Base-by-base conservation (phyloP, 2,797 vertebrate genomes). In the Aulostomus chinensis region DNA sequence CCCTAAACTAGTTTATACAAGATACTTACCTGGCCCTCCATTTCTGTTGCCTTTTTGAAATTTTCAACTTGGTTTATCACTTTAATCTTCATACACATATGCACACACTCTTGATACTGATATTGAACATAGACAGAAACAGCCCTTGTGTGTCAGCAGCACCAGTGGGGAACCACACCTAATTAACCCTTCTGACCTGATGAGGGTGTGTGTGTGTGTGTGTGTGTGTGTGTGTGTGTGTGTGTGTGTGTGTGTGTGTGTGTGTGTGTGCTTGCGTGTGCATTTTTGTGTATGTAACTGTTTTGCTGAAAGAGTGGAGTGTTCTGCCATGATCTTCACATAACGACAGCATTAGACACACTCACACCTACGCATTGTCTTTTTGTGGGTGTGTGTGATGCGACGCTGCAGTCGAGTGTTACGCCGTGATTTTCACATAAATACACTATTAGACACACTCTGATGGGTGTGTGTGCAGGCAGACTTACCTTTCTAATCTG, bases 111-210 rank as follows among this genome's bases (percentile, higher is more conserved):
- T n/a, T n/a, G 20, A 53, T 26, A 17, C 18, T 25, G 24, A 25
- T 25, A 25, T 30, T n/a, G 25, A 17, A 41, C 24, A 34, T 12
- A 54, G 15, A 40, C n/a, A 36, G 8, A 41, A 3, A 9, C 21
- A 29, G 7, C 42, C 24, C 7, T 20, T 38, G 35, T 63, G 89
- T 89, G 90, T 92, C 91, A 88, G 87, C 89, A 84, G 83, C 90
- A 90, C 81, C 91, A 89, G 89, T 86, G 82, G 87, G 88, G 91
- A 91, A 90, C 91, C 89, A 92, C 89, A 92, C 93, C 91, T 93
- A 94, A 94, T 95, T 94, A 95, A 93, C 94, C 84, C 79, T 77
- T 63, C 87, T 91, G 91, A 94, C 92, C 91, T 75, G 34, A 49
- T 67, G 75, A 88, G 91, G 90, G 88, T 93, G 93, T 93, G 91